Conservation (phyloP, 2,797 vertebrate species). For the Hafferia zeledoni region DNA sequence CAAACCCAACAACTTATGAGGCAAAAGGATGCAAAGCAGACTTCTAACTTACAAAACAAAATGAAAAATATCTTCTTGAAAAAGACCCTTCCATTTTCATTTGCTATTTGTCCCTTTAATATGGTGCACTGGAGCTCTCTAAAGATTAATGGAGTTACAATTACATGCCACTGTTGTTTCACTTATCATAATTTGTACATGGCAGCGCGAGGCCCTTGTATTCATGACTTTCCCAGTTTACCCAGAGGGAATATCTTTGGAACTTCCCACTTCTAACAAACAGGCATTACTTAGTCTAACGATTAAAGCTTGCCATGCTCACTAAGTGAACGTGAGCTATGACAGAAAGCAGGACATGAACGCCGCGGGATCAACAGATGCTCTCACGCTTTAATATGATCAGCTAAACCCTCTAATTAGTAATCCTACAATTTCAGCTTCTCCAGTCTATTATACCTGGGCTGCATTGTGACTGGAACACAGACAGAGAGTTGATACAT, state of each 20-base stretch:
- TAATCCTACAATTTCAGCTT: neutral
- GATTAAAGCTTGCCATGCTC: neutral
- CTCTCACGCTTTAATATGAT: neutral
- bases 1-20: neutral
- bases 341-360: constrained; percentile 24
- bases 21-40: constrained; percentile 4
- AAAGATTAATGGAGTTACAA: constrained; percentile 35
- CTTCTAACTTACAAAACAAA: constrained; percentile 10
- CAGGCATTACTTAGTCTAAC: constrained; percentile 31
- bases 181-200: constrained; percentile 42
- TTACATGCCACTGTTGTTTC: constrained; percentile 36
- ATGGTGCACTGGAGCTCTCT: constrained; percentile 15
- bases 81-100: neutral
- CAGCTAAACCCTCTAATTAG: neutral
- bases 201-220: constrained; percentile 9
- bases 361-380: neutral
- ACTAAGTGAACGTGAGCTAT: neutral
- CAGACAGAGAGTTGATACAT: neutral
- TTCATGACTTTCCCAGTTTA: constrained; percentile 21
- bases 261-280: constrained; percentile 44
- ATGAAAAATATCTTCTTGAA: constrained; percentile 24
- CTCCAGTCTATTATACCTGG: neutral
- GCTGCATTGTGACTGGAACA: neutral
- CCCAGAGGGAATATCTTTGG: constrained; percentile 50
- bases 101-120: constrained; percentile 30